phyloP scores from a whole-genome alignment of 2,113 vertebrate genomes.

The Plotosus lineatus region DNA sequence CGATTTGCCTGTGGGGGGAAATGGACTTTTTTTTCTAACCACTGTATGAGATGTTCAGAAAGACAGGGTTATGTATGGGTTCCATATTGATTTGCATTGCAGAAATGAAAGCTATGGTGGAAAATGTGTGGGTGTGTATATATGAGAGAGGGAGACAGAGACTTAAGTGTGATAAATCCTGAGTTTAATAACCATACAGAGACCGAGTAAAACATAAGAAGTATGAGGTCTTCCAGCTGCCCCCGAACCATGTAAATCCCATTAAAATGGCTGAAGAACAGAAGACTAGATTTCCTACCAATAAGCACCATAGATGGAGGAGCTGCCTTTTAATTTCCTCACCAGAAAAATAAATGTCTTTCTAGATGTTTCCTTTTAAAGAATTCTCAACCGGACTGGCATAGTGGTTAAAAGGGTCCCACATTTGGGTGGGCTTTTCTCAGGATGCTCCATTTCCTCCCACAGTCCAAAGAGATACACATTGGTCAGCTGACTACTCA shows the following conservation, averaged over 20 bases:
- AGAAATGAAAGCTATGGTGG: background rate
- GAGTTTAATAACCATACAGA: background rate
- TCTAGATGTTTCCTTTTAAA: background rate
- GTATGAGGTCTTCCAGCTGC: background rate
- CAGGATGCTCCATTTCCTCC: too few species aligned
- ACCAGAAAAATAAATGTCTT: background rate
- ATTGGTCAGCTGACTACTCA: too few species aligned
- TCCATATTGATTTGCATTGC: constrained; percentile 1
- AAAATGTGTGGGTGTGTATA: constrained; percentile 1
- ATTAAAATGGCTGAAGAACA: background rate
- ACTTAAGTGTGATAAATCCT: background rate
- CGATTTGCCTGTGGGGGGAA: background rate
- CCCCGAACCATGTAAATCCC: constrained; percentile 1
- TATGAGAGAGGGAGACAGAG: background rate
- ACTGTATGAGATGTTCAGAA: background rate
- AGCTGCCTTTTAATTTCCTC: background rate
- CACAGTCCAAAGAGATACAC: too few species aligned
- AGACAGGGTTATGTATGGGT: background rate
- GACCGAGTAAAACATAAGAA: background rate
- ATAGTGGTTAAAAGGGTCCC: too few species aligned
- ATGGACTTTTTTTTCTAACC: background rate
- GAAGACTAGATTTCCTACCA: background rate
- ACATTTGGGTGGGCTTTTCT: too few species aligned
- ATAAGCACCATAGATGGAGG: background rate
- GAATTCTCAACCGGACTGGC: too few species aligned